These are phyloP conservation scores for Furnarius figulus DNA, from an alignment of 2,113 vertebrate genomes.

Conservation along the genomic window DNA sequence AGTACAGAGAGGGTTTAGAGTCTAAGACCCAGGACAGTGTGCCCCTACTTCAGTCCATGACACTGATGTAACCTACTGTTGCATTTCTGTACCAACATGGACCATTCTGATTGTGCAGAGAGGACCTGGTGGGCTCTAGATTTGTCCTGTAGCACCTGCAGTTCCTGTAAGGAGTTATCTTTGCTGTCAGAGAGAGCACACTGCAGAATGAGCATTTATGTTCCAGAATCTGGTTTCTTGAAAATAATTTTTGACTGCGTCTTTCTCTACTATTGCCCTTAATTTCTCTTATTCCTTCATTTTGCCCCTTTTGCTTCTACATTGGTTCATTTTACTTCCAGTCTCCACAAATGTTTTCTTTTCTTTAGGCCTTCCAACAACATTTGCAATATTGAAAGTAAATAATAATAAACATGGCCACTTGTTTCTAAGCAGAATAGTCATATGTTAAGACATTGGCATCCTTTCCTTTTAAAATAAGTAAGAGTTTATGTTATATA, in stretches of 20 bases:
- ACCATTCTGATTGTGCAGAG: background rate
- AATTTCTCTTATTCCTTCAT: background rate
- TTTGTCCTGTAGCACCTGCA: background rate
- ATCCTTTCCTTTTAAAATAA: background rate
- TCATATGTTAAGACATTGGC: background rate
- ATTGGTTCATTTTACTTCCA: background rate
- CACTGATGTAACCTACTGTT: background rate
- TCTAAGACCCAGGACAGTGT: background rate
- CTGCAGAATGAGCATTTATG: background rate
- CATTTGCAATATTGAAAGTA: background rate
- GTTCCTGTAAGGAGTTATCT: background rate
- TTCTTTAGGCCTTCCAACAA: background rate
- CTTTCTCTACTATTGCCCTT: background rate
- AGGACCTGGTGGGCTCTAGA: background rate
- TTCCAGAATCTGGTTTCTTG: background rate
- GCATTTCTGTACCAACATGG: background rate
- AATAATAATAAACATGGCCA: background rate
- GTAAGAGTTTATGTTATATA: background rate
- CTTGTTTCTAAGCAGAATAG: background rate
- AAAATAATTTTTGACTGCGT: background rate
- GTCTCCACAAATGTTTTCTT: background rate
- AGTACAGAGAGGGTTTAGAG: background rate
- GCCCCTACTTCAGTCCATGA: accelerated
- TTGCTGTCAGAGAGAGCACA: background rate
- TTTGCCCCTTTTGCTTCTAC: background rate